A percentile compares a stretch with the other conserved stretches of the same genome.
phyloP scores from a whole-genome alignment of 2,888 invertebrate species.

The Catotricha subobsoleta region DNA sequence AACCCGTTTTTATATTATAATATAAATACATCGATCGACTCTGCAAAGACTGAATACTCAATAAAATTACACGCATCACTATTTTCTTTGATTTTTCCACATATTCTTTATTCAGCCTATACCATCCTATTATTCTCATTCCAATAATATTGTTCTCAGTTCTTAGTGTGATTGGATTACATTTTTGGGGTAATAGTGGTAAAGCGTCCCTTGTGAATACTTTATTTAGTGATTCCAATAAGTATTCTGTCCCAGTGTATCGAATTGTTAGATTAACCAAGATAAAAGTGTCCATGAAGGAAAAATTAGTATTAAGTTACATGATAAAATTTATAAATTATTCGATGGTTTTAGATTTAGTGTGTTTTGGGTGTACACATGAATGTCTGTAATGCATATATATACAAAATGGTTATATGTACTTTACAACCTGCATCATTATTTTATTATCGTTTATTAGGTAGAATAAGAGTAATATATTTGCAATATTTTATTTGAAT shows the following conservation, averaged over 20 bases:
- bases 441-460: too few relatives aligned
- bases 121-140: neutral
- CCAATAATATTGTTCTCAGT: neutral
- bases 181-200: constrained; percentile 4
- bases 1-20: too few relatives aligned
- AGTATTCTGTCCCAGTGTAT: constrained; percentile 3
- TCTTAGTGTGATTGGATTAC: neutral
- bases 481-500: too few relatives aligned
- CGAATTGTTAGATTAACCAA: constrained; percentile 7
- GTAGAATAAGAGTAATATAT: too few relatives aligned
- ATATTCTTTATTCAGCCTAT: neutral
- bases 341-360: neutral
- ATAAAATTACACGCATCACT: constrained; percentile 1
- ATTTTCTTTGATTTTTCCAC: constrained; percentile 1
- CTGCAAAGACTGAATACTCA: too few relatives aligned
- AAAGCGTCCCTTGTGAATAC: constrained; percentile 3
- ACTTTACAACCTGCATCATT: too few relatives aligned
- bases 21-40: too few relatives aligned
- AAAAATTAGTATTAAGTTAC: constrained; percentile 4
- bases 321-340: constrained; percentile 5
- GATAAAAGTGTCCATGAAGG: constrained; percentile 5
- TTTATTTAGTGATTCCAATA: constrained; percentile 5
- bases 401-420: too few relatives aligned
- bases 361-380: neutral
- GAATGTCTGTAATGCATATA: too few relatives aligned